Evolutionary conservation across 1,140 invertebrate species (phyloP).

Genomic region (Zaprionus capensis): DNA sequence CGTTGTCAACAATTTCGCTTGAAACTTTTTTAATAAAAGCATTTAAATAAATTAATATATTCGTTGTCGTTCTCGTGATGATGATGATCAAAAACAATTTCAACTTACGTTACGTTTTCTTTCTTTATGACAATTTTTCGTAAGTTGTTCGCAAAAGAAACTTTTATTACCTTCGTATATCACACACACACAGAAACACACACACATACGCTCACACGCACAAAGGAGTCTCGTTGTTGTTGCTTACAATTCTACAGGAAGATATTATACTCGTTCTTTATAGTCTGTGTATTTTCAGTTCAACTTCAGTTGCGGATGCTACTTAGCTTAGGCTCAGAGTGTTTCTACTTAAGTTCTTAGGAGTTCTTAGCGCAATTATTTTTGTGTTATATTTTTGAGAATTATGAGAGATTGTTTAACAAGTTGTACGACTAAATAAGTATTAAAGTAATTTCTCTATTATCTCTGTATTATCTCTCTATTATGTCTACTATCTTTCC

Average conservation of each 20-base stretch:
- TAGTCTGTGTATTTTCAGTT: slow-evolving; percentile 5
- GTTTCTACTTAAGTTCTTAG: slow-evolving; percentile 21
- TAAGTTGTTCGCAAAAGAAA: slow-evolving; percentile 45
- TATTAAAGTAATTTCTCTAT: slow-evolving; percentile 1
- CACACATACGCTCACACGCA: slow-evolving; percentile 34
- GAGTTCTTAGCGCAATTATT: slow-evolving; percentile 10
- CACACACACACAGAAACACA: slow-evolving; percentile 17
- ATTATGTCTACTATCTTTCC: background rate
- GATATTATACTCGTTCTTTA: slow-evolving; percentile 5
- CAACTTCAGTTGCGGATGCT: background rate
- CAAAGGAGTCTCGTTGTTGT: background rate
- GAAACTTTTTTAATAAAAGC: slow-evolving; percentile 79
- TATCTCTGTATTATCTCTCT: background rate
- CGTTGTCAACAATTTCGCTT: slow-evolving; percentile 62
- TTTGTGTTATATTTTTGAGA: slow-evolving; percentile 2
- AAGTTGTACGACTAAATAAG: background rate
- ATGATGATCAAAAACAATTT: slow-evolving; percentile 64
- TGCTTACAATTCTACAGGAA: background rate
- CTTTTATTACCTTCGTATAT: slow-evolving; percentile 74
- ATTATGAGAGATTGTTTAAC: background rate
- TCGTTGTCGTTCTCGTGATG: slow-evolving; percentile 43
- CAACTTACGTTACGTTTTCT: slow-evolving; percentile 38
- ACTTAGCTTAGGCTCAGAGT: slow-evolving; percentile 13
- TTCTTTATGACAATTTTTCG: slow-evolving; percentile 12
- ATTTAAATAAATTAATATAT: slow-evolving; percentile 79